A percentile compares a stretch with the other conserved stretches of the same genome.
phyloP scores from a whole-genome alignment of 2,797 vertebrate genomes.

The Hirundo rustica region DNA sequence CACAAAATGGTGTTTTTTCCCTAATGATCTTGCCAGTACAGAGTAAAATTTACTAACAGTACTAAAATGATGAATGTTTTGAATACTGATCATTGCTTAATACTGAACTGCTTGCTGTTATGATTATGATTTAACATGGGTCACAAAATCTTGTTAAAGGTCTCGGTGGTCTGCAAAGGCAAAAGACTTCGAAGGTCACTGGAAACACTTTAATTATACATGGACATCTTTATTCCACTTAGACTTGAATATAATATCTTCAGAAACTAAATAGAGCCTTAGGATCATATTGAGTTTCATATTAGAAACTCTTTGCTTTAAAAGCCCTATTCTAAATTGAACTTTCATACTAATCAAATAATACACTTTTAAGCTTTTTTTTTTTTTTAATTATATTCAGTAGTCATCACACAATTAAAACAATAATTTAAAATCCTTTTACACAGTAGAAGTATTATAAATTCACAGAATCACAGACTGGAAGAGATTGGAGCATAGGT shows the following conservation, averaged over 20 bases:
- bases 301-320: background rate
- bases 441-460: background rate
- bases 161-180: background rate
- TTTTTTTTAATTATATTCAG: background rate
- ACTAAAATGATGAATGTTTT: background rate
- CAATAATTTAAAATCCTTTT: background rate
- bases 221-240: background rate
- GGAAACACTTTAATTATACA: background rate
- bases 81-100: background rate
- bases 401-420: background rate
- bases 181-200: background rate
- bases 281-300: background rate
- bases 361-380: background rate
- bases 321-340: background rate
- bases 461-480: background rate
- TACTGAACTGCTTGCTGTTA: background rate
- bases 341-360: background rate
- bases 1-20: background rate
- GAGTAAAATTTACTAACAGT: conserved; percentile 13
- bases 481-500: background rate
- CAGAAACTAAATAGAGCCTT: background rate
- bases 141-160: background rate
- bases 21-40: background rate
- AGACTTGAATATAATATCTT: background rate
- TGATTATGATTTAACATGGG: background rate